phyloP scores from a whole-genome alignment of 2,888 invertebrate species.

The Gisinianus flammeolus region DNA sequence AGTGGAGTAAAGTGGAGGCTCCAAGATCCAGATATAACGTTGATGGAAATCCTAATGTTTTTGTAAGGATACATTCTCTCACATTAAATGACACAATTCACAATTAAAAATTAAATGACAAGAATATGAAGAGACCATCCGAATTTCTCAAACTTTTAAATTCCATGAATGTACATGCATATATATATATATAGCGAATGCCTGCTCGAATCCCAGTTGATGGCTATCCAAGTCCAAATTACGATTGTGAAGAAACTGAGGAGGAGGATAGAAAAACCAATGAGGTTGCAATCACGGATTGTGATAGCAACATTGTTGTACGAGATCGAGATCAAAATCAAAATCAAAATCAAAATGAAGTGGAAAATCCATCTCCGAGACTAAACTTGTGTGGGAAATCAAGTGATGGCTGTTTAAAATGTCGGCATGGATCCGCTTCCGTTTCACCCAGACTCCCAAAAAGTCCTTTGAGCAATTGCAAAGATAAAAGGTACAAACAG shows the following conservation, averaged over 20 bases:
- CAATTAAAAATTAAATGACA: too few species aligned
- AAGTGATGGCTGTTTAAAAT: too few species aligned
- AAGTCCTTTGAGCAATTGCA: background rate
- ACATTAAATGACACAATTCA: background rate
- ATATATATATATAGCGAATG: background rate
- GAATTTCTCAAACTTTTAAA: too few species aligned
- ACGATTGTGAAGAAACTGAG: background rate
- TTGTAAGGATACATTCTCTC: constrained; percentile 5
- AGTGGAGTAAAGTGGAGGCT: constrained; percentile 43
- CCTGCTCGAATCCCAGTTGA: constrained; percentile 13
- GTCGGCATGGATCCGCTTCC: background rate
- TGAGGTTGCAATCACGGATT: background rate
- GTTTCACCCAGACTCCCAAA: background rate
- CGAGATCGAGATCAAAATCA: constrained; percentile 7
- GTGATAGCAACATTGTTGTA: background rate
- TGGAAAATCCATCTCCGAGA: background rate
- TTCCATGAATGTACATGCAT: too few species aligned
- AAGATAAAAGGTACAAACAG: background rate
- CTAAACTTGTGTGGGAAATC: background rate
- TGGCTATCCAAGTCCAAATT: background rate
- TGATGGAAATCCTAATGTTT: constrained; percentile 9
- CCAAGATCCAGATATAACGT: constrained; percentile 37
- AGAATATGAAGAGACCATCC: too few species aligned
- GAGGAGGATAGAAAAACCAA: background rate
- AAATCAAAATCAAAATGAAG: background rate